A percentile compares a stretch with the other conserved stretches of the same genome.
Evolutionary conservation across 2,113 vertebrate genomes (phyloP).

Genomic region (Phycodurus eques): DNA sequence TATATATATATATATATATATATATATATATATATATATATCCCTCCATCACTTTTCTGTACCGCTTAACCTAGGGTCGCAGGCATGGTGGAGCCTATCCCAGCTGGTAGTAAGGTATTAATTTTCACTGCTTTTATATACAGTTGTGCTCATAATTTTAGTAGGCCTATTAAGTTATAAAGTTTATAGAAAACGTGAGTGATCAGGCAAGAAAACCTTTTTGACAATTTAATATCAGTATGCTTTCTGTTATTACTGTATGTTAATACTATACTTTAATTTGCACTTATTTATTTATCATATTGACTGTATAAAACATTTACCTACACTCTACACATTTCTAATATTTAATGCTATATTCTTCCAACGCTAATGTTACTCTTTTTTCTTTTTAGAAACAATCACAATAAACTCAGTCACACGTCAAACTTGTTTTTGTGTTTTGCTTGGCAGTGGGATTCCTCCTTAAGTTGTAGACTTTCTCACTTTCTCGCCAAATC

Average conservation of each 20-base stretch:
- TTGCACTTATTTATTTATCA: not conserved
- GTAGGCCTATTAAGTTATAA: not conserved
- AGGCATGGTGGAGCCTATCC: too few species aligned
- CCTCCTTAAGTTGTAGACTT: not conserved
- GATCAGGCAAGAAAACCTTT: not conserved
- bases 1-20: too few species aligned
- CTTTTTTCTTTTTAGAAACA: not conserved
- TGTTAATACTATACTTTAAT: too few species aligned
- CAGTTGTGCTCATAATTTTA: not conserved
- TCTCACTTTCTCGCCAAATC: not conserved
- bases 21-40: too few species aligned
- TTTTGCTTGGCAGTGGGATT: not conserved
- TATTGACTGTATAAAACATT: not conserved
- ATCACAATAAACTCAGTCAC: not conserved
- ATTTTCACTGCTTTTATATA: not conserved
- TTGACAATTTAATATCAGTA: not conserved
- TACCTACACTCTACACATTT: too few species aligned
- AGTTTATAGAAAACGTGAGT: not conserved
- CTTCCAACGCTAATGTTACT: not conserved
- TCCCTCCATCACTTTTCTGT: too few species aligned
- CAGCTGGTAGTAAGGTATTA: too few species aligned
- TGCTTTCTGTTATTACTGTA: too few species aligned
- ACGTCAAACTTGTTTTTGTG: not conserved
- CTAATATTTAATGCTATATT: not conserved
- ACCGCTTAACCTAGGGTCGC: too few species aligned